Conservation (phyloP, 2,888 invertebrate species). For the Spodoptera picta region DNA sequence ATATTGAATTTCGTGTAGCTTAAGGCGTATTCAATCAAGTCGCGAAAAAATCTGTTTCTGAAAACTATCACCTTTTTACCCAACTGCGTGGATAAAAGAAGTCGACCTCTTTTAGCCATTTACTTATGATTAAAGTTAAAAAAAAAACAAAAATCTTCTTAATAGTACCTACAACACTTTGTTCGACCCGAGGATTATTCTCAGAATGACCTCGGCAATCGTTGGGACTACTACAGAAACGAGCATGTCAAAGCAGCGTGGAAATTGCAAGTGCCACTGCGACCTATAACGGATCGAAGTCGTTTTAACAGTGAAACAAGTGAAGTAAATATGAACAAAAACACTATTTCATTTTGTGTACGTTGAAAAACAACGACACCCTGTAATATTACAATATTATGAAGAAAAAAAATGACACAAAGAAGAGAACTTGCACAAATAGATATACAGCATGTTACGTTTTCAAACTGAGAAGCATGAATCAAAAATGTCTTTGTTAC, state of each 20-base stretch:
- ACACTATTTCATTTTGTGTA: conserved; percentile 42
- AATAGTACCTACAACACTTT: no score
- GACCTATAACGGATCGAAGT: conserved; percentile 48
- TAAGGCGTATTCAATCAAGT: conserved; percentile 44
- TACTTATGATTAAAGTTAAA: no score
- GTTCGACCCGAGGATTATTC: no score
- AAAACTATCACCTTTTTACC: no score
- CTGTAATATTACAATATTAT: conserved; percentile 36
- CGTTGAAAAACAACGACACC: conserved; percentile 41
- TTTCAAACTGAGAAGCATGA: conserved; percentile 33
- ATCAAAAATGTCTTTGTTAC: conserved; percentile 33
- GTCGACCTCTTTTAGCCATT: no score
- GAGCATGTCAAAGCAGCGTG: background rate
- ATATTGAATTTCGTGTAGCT: conserved; percentile 40
- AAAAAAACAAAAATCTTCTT: no score
- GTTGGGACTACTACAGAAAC: no score
- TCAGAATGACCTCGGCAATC: no score
- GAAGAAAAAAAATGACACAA: conserved; percentile 48
- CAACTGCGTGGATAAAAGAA: no score
- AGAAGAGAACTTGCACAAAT: conserved; percentile 25
- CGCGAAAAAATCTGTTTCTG: conserved; percentile 34
- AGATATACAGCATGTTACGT: conserved; percentile 33
- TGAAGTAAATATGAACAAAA: conserved; percentile 55
- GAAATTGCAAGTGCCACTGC: conserved; percentile 43
- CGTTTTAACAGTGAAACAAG: conserved; percentile 34